phyloP scores from a whole-genome alignment of 2,888 invertebrate genomes.

The Tanypteryx hageni region DNA sequence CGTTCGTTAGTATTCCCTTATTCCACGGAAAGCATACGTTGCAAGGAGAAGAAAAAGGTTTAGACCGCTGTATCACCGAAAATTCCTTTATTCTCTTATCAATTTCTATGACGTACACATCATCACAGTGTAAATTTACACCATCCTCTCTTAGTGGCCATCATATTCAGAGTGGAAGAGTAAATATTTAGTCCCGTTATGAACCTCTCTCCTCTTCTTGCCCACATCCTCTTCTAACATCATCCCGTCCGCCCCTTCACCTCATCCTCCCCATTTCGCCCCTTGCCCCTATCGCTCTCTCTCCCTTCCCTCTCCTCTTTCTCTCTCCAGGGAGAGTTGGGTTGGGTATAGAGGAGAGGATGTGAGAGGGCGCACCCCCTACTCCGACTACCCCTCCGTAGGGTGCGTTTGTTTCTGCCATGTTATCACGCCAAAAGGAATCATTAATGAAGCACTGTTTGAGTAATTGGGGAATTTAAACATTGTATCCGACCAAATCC shows the following conservation, averaged over 20 bases:
- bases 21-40: background rate
- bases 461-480: slow-evolving; percentile 16
- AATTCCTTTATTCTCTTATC: slow-evolving; percentile 6
- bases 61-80: background rate
- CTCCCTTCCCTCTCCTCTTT: background rate
- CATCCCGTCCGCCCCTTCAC: background rate
- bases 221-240: background rate
- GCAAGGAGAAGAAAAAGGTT: background rate
- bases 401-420: background rate
- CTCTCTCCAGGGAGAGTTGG: background rate
- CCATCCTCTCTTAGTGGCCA: background rate
- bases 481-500: background rate
- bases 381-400: too few species aligned
- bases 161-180: background rate
- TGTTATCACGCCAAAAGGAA: background rate
- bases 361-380: too few species aligned
- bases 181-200: slow-evolving; percentile 63
- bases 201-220: slow-evolving; percentile 13
- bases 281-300: background rate
- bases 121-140: slow-evolving; percentile 10
- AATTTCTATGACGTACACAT: background rate
- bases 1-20: background rate
- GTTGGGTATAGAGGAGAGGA: background rate
- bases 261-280: background rate
- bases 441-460: slow-evolving; percentile 6